phyloP scores from a whole-genome alignment of 2,797 vertebrate genomes.

The Acipenser transmontanus region DNA sequence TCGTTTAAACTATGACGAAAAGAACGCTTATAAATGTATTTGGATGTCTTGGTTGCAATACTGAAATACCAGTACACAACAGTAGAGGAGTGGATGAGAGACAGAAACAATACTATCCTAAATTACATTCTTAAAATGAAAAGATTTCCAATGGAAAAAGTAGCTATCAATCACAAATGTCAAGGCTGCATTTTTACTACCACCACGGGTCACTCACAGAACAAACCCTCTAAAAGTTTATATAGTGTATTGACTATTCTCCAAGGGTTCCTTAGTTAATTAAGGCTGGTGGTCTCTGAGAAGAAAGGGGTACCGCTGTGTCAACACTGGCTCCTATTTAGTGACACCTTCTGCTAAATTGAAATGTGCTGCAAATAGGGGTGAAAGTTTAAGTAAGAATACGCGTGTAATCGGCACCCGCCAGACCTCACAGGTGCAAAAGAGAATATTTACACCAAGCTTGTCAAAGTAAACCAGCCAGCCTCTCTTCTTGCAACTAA shows the following conservation, averaged over 20 bases:
- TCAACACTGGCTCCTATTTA: conserved; percentile 53
- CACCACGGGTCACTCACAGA: conserved; percentile 47
- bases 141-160: not conserved
- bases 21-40: too few species aligned
- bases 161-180: conserved; percentile 54
- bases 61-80: too few species aligned
- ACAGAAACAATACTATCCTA: too few species aligned
- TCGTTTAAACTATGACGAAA: too few species aligned
- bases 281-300: conserved; percentile 47
- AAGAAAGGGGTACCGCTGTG: conserved; percentile 36
- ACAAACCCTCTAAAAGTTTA: conserved; percentile 55
- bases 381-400: conserved; percentile 58
- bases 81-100: not conserved
- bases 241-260: conserved; percentile 44
- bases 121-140: not conserved
- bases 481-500: conserved; percentile 19
- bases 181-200: conserved; percentile 50
- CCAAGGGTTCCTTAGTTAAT: conserved; percentile 56
- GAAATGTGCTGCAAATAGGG: conserved; percentile 51
- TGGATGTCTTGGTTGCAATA: too few species aligned
- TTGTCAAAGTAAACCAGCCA: conserved; percentile 48
- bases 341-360: conserved; percentile 61
- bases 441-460: conserved; percentile 46
- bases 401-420: conserved; percentile 42
- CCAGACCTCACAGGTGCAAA: conserved; percentile 50